A percentile compares a stretch with the other conserved stretches of the same genome.
Evolutionary conservation across 2,888 invertebrate species (phyloP).

Genomic region (Drosophila ezoana): DNA sequence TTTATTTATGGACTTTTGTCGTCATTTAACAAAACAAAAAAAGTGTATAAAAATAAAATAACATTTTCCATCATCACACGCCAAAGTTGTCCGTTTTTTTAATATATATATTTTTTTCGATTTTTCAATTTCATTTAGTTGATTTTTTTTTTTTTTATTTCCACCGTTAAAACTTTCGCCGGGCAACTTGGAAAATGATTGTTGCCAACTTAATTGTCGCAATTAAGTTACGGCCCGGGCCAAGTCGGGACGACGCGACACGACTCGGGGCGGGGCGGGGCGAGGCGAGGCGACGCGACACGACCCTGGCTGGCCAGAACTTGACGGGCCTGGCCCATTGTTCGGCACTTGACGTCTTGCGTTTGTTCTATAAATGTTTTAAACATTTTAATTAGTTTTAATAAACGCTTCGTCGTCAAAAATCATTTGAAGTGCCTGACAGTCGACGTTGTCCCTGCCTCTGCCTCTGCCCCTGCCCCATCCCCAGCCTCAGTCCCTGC

Average conservation of each 20-base stretch:
- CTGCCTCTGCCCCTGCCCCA: background rate
- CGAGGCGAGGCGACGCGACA: background rate
- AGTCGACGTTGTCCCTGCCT: conserved; percentile 46
- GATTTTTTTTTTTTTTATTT: conserved; percentile 4
- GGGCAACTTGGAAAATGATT: conserved; percentile 62
- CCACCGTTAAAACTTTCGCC: conserved; percentile 45
- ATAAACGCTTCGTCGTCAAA: conserved; percentile 66
- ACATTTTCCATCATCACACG: conserved; percentile 34
- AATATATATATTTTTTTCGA: background rate
- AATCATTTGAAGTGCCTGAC: conserved; percentile 63
- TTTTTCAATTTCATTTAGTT: conserved; percentile 17
- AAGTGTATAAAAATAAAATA: conserved; percentile 5
- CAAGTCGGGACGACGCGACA: conserved; percentile 1
- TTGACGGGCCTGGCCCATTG: conserved; percentile 37
- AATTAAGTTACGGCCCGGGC: conserved; percentile 62
- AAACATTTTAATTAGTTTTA: conserved; percentile 80
- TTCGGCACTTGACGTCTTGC: conserved; percentile 59
- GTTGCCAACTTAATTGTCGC: conserved; percentile 78
- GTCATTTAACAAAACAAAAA: conserved; percentile 11
- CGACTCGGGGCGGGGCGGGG: background rate
- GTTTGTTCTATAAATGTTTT: conserved; percentile 79
- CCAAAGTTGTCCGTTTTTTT: conserved; percentile 19
- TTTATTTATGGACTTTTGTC: conserved; percentile 39
- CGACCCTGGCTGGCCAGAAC: conserved; percentile 12
- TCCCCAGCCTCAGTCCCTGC: background rate